Base-by-base conservation (phyloP, 2,888 invertebrate genomes). In the Melipona bicolor region DNA sequence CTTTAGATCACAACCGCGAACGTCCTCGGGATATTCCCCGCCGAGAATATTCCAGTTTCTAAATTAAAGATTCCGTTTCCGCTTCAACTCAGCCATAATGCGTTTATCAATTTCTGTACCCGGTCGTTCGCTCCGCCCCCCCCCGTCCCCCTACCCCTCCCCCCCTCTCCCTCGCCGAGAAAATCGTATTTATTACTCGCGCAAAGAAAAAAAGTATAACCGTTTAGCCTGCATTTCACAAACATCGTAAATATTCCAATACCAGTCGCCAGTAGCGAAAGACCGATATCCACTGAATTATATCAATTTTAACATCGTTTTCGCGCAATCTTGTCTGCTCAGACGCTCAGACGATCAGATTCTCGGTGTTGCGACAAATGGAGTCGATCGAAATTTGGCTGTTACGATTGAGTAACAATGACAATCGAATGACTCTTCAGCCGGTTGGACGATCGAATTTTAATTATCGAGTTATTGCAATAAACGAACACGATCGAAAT, bases 41-140 rank as follows among this genome's bases (percentile, higher is more conserved):
- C 54, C 43, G 43, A 77, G 79, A 82, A 83, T 83, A 82, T 77
- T 85, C 79, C 87, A 87, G 85, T 89, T 90, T 89, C 85, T 85
- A 87, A 90, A 90, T 88, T 89, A 86, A 87, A 79, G 85, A 85
- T 90, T 90, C 88, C 90, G 88, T 79, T 89, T 81, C 88, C 87
- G 86, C 76, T 79, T 81, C 81, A 74, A 74, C 84, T 77, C 83
- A 75, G 65, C 79, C 85, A 86, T 90, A 91, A 91, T 91, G 82
- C 89, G 87, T 91, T 91, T 91, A 91, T 77, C 90, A 89, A 90
- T 88, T 89, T 85, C 84, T 86, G 81, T 79, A 71, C 79, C 78
- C 77, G 65, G 74, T 71, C 68, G 81, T 83, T 77, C 85, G 86
- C 81, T 77, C 84, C 81, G 83, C 80, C 88, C 78, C 76, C 71